phyloP scores from a whole-genome alignment of 2,113 vertebrate genomes.

The Pontoporia blainvillei region DNA sequence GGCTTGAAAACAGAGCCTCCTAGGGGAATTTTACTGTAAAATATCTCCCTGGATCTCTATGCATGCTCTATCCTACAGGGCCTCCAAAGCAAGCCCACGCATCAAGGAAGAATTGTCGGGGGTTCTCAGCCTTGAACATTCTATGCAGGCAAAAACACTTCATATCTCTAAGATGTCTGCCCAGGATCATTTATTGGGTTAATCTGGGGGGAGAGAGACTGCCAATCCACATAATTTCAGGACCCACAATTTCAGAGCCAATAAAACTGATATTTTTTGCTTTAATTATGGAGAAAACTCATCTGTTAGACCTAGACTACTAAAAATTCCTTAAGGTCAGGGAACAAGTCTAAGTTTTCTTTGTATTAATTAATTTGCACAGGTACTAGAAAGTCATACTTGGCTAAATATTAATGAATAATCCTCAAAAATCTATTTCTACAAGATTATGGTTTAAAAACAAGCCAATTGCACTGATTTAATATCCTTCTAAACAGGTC shows the following conservation, averaged over 20 bases:
- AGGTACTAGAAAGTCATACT: constrained; percentile 27
- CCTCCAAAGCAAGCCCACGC: background rate
- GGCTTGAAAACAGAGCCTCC: constrained; percentile 4
- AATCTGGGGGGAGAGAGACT: background rate
- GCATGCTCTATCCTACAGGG: background rate
- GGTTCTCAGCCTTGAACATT: background rate
- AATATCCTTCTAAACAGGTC: constrained; percentile 45
- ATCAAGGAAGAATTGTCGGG: background rate
- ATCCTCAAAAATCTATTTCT: constrained; percentile 62
- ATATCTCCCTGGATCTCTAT: background rate
- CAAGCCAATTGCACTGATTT: constrained; percentile 44
- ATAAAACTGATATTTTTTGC: background rate
- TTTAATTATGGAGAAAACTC: background rate
- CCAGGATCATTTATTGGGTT: background rate
- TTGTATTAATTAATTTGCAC: background rate
- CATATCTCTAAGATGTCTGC: background rate
- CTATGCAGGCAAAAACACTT: background rate
- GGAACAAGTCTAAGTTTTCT: background rate
- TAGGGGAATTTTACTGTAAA: background rate
- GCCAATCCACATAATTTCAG: background rate
- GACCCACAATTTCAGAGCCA: background rate
- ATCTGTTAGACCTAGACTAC: background rate
- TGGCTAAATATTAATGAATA: constrained; percentile 61
- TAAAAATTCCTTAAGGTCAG: background rate
- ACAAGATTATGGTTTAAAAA: constrained; percentile 57